phyloP scores from a whole-genome alignment of 2,113 vertebrate species.

The Petrocephalus zakoni region DNA sequence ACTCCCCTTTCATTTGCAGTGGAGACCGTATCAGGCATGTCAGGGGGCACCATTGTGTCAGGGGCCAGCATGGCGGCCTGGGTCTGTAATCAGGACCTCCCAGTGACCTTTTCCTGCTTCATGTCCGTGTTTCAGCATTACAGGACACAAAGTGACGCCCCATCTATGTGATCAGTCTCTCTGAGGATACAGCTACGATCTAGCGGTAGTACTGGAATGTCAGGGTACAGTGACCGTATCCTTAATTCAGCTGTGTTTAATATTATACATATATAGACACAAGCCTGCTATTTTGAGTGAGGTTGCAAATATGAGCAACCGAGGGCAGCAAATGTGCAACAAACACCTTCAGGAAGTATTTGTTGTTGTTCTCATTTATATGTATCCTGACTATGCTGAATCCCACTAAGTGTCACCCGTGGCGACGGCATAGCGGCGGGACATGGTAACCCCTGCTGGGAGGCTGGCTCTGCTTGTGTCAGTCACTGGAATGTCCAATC shows the following conservation, averaged over 20 bases:
- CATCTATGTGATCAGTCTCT: neutral
- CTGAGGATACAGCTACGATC: neutral
- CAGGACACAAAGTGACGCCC: too few relatives aligned
- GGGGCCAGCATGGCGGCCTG: too few relatives aligned
- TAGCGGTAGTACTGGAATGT: neutral
- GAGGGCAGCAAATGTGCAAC: neutral
- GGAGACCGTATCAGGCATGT: neutral
- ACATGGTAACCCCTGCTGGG: neutral
- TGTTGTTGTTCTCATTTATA: neutral
- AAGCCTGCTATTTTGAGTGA: neutral
- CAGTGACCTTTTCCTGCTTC: too few relatives aligned
- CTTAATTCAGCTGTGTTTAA: neutral
- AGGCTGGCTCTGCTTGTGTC: neutral
- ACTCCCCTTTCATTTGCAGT: neutral
- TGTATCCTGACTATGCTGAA: neutral
- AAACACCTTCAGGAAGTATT: neutral
- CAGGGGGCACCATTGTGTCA: too few relatives aligned
- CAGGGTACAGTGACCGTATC: neutral
- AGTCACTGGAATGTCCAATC: neutral
- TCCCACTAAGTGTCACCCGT: neutral
- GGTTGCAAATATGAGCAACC: neutral
- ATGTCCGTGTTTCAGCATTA: too few relatives aligned
- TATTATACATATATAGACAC: neutral
- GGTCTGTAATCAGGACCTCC: too few relatives aligned
- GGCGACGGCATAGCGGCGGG: neutral